phyloP scores from a whole-genome alignment of 2,888 invertebrate species.

The Sesia bembeciformis region DNA sequence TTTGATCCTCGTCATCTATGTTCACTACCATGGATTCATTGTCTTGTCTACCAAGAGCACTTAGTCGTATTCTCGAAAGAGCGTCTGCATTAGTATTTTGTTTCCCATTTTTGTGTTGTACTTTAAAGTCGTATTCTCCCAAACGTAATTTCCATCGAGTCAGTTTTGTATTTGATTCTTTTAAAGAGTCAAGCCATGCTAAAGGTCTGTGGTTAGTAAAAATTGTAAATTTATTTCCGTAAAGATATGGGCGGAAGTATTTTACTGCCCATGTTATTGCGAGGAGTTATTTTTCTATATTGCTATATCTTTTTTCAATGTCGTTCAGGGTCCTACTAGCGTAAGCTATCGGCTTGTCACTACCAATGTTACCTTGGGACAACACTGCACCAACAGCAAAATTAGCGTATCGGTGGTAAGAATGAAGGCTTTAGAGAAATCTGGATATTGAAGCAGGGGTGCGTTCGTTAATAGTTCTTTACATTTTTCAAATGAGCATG shows the following conservation, averaged over 20 bases:
- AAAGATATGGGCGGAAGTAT: constrained; percentile 22
- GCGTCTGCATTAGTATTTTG: constrained; percentile 22
- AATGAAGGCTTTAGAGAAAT: too few relatives aligned
- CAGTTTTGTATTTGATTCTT: too few relatives aligned
- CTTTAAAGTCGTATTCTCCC: too few relatives aligned
- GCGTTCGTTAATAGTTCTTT: too few relatives aligned
- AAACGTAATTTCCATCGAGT: too few relatives aligned
- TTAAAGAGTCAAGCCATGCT: constrained; percentile 14
- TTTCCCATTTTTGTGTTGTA: constrained; percentile 22
- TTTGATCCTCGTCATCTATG: constrained; percentile 2
- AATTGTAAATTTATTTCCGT: constrained; percentile 22
- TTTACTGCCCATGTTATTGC: constrained; percentile 12
- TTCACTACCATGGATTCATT: constrained; percentile 2
- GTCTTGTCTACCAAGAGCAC: constrained; percentile 5
- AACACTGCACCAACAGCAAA: constrained; percentile 19
- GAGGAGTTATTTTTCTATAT: constrained; percentile 10
- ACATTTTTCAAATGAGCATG: too few relatives aligned
- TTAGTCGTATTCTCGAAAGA: constrained; percentile 11
- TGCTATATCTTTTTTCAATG: constrained; percentile 4
- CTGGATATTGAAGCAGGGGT: too few relatives aligned
- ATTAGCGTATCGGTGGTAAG: too few relatives aligned
- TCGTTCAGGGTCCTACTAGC: constrained; percentile 4
- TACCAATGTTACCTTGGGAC: constrained; percentile 14
- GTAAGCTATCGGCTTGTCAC: constrained; percentile 10
- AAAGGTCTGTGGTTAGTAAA: constrained; percentile 4